Evolutionary conservation across 37 sponge, comb jelly and placozoan genomes (phyloP).

Genomic region (Spongia lamella): DNA sequence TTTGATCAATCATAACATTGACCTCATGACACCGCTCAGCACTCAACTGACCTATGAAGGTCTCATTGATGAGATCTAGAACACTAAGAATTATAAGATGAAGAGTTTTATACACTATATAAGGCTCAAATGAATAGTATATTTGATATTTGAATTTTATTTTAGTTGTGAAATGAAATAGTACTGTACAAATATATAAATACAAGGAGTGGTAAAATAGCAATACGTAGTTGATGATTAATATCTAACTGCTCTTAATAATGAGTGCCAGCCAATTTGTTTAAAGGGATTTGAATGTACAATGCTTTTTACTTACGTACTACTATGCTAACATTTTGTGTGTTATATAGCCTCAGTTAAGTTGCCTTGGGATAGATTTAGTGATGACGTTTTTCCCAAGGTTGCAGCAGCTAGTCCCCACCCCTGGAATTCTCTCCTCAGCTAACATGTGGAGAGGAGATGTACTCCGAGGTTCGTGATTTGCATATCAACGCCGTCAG

Average conservation of each 20-base stretch:
- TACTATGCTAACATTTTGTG: background rate
- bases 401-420: conserved; percentile 29
- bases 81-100: conserved; percentile 73
- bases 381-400: conserved; percentile 64
- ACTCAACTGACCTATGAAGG: conserved; percentile 97
- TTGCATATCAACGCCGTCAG: conserved; percentile 87
- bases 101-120: no score
- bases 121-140: no score
- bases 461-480: conserved; percentile 83
- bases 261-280: no score
- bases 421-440: conserved; percentile 28
- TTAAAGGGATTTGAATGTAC: no score
- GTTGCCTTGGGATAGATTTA: conserved; percentile 75
- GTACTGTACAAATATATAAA: conserved; percentile 3
- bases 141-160: no score
- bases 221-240: no score
- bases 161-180: background rate
- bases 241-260: no score
- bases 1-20: no score
- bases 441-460: conserved; percentile 72
- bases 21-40: no score
- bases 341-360: conserved; percentile 33
- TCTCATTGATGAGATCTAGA: conserved; percentile 90
- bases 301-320: no score
- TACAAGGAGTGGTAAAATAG: no score